Conservation (phyloP, 2,888 invertebrate species). For the Ethmia dodecea region DNA sequence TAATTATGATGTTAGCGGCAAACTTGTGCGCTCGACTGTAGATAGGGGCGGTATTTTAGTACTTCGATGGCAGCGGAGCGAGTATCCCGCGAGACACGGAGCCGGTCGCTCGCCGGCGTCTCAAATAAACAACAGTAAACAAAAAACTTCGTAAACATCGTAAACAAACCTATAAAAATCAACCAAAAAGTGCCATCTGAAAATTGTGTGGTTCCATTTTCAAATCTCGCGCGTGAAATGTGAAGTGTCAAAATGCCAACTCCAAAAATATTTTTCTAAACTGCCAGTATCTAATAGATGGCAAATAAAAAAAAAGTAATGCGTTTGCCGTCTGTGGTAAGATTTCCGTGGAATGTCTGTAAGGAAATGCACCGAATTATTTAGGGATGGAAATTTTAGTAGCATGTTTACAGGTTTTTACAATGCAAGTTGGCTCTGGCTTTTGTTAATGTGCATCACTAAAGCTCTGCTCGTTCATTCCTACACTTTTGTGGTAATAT, state of each 20-base stretch:
- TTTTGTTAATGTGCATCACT: conserved; percentile 1
- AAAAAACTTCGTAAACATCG: conserved; percentile 9
- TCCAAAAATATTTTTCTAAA: conserved; percentile 14
- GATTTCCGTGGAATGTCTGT: conserved; percentile 36
- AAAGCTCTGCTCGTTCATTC: too few relatives aligned
- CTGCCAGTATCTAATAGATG: conserved; percentile 32
- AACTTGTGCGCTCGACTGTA: conserved; percentile 33
- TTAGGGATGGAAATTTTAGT: conserved; percentile 33
- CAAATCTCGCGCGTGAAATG: conserved; percentile 16
- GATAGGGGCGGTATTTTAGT: conserved; percentile 47
- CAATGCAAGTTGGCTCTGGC: conserved; percentile 41
- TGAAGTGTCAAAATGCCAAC: conserved; percentile 26
- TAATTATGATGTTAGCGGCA: too few relatives aligned
- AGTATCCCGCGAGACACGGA: conserved; percentile 27
- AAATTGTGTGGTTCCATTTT: not conserved
- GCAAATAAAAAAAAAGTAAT: conserved; percentile 69
- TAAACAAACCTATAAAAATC: conserved; percentile 11
- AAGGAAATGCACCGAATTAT: conserved; percentile 39
- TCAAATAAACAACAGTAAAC: conserved; percentile 8
- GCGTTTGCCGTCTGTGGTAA: conserved; percentile 74
- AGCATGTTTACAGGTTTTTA: conserved; percentile 71
- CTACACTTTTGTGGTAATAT: too few relatives aligned
- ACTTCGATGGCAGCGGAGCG: conserved; percentile 43
- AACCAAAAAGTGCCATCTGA: conserved; percentile 5
- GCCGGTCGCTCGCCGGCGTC: conserved; percentile 8